Percentiles rank a stretch among this genome's conserved stretches.
These are phyloP conservation scores for Zootoca vivipara DNA, from an alignment of 2,113 vertebrate species.

Conservation along the genomic window DNA sequence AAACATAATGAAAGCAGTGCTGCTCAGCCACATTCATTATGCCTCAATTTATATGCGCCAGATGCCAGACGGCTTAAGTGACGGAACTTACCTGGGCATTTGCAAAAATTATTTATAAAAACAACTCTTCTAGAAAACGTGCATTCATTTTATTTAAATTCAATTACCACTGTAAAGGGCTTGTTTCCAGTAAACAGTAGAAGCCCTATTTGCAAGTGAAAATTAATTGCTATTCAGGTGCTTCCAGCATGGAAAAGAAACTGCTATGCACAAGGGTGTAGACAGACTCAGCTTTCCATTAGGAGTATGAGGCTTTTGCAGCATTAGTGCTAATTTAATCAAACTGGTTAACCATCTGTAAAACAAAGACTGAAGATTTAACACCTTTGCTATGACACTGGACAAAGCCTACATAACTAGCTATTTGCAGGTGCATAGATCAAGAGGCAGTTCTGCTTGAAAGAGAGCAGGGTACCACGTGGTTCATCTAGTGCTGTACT, in stretches of 20 bases:
- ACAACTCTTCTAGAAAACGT: not conserved
- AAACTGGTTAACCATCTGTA: constrained; percentile 25
- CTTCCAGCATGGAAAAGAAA: constrained; percentile 14
- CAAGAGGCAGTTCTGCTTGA: not conserved
- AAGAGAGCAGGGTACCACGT: not conserved
- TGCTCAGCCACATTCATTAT: constrained; percentile 19
- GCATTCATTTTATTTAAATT: constrained; percentile 27
- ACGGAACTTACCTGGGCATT: constrained; percentile 20
- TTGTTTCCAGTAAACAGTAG: constrained; percentile 20
- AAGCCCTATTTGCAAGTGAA: constrained; percentile 18
- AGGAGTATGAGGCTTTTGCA: not conserved
- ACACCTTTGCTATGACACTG: not conserved
- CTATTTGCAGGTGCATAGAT: not conserved
- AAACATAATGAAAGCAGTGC: constrained; percentile 21
- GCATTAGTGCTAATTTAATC: constrained; percentile 24
- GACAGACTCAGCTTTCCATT: not conserved
- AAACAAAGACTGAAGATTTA: constrained; percentile 26
- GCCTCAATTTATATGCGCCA: not conserved
- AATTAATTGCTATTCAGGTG: constrained; percentile 24
- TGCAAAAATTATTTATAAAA: constrained; percentile 45
- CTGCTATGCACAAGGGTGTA: not conserved
- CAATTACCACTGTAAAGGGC: constrained; percentile 26
- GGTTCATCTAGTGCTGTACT: not conserved
- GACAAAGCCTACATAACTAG: not conserved
- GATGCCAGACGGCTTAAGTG: not conserved